phyloP scores from a whole-genome alignment of 2,797 vertebrate genomes.

The Bucorvus abyssinicus region DNA sequence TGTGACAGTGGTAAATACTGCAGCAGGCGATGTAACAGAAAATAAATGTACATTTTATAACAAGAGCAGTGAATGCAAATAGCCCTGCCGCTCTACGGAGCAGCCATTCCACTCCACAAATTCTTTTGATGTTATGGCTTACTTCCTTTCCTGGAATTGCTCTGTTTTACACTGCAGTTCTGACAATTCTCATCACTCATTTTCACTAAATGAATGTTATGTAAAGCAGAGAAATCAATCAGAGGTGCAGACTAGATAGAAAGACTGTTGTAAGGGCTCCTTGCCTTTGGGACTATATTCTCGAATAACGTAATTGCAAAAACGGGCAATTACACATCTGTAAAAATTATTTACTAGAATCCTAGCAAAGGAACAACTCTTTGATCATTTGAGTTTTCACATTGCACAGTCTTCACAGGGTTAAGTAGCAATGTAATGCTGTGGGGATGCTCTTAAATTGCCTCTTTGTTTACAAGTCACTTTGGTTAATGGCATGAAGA shows the following conservation, averaged over 20 bases:
- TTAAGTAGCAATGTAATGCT: conserved; percentile 68
- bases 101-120: background rate
- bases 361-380: conserved; percentile 11
- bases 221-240: conserved; percentile 17
- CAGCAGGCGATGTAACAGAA: background rate
- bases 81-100: background rate
- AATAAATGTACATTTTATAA: background rate
- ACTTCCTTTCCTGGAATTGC: conserved; percentile 20
- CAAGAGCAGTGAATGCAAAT: background rate
- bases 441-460: conserved; percentile 72
- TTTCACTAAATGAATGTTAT: conserved; percentile 32
- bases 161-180: conserved; percentile 6
- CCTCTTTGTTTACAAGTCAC: conserved; percentile 75
- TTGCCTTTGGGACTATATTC: background rate
- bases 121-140: conserved; percentile 19
- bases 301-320: background rate
- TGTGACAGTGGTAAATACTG: background rate
- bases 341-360: conserved; percentile 19
- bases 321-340: background rate
- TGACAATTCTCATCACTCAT: conserved; percentile 45
- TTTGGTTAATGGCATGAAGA: conserved; percentile 73
- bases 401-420: conserved; percentile 36
- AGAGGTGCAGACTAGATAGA: conserved; percentile 9
- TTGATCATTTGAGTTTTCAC: conserved; percentile 35
- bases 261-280: background rate